Conservation (phyloP, 2,113 vertebrate genomes). For the Sphaerodactylus townsendi region DNA sequence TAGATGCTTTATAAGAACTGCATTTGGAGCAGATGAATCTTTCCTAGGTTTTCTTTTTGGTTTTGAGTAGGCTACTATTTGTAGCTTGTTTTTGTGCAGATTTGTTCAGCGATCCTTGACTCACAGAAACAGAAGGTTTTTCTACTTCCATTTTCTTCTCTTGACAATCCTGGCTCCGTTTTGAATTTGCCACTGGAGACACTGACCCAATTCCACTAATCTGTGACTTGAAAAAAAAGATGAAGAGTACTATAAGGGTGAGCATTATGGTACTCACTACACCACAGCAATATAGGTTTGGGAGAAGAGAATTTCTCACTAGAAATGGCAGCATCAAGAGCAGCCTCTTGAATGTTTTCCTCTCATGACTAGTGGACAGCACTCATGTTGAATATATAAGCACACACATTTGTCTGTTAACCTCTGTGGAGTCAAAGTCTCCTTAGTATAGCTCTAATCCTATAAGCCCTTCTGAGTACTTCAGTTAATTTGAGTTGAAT, state of each 20-base stretch:
- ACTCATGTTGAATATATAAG: neutral
- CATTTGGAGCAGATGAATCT: neutral
- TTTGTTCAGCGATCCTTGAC: conserved; percentile 48
- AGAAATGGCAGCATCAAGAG: neutral
- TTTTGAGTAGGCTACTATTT: conserved; percentile 23
- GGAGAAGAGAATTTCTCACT: neutral
- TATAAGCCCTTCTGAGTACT: neutral
- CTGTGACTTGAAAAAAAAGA: conserved; percentile 61
- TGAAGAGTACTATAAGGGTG: neutral
- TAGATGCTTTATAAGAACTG: conserved; percentile 32
- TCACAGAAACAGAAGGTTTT: conserved; percentile 35
- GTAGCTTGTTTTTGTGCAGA: conserved; percentile 23
- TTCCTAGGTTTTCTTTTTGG: conserved; percentile 59
- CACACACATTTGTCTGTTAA: neutral
- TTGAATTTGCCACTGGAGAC: conserved; percentile 55
- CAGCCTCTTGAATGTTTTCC: neutral
- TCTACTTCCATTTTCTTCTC: conserved; percentile 61
- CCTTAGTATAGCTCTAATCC: neutral
- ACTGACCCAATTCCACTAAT: conserved; percentile 55
- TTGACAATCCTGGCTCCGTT: conserved; percentile 48
- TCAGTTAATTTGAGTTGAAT: neutral
- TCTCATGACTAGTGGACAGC: neutral
- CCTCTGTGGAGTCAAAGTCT: neutral
- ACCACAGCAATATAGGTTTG: neutral
- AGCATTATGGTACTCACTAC: neutral